Conservation (phyloP, 2,113 vertebrate genomes). For the Glaucidium brasilianum region DNA sequence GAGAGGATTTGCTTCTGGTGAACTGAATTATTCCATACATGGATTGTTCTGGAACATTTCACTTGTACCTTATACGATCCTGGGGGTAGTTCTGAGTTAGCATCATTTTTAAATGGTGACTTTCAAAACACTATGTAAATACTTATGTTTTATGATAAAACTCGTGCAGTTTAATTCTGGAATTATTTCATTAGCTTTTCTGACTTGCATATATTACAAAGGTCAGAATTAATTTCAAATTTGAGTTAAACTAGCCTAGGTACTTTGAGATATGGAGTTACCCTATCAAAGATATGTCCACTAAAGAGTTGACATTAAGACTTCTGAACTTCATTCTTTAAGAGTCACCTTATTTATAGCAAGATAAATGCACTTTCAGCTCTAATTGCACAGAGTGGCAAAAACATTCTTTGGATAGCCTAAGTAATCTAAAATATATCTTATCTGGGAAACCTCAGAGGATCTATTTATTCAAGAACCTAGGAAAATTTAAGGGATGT, state of each 20-base stretch:
- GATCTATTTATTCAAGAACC: conserved; percentile 32
- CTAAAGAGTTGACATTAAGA: conserved; percentile 21
- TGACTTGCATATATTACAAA: background rate
- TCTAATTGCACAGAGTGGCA: conserved; percentile 1
- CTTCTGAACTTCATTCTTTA: conserved; percentile 49
- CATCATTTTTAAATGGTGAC: background rate
- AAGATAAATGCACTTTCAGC: conserved; percentile 33
- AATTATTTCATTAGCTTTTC: background rate
- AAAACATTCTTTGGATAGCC: background rate
- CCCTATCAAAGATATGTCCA: background rate
- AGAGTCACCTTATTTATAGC: conserved; percentile 37
- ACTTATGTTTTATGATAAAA: background rate
- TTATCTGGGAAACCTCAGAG: background rate
- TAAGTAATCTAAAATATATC: background rate
- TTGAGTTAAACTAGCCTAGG: background rate
- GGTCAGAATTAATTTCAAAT: background rate
- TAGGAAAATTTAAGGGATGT: conserved; percentile 17
- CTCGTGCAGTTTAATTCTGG: background rate
- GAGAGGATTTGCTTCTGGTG: background rate
- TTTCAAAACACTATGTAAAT: background rate
- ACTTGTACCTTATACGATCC: background rate
- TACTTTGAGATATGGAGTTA: background rate
- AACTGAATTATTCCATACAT: background rate
- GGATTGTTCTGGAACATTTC: background rate
- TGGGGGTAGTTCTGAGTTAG: background rate